Base-by-base conservation (phyloP, 1,140 invertebrate genomes). In the Dreissena polymorpha region DNA sequence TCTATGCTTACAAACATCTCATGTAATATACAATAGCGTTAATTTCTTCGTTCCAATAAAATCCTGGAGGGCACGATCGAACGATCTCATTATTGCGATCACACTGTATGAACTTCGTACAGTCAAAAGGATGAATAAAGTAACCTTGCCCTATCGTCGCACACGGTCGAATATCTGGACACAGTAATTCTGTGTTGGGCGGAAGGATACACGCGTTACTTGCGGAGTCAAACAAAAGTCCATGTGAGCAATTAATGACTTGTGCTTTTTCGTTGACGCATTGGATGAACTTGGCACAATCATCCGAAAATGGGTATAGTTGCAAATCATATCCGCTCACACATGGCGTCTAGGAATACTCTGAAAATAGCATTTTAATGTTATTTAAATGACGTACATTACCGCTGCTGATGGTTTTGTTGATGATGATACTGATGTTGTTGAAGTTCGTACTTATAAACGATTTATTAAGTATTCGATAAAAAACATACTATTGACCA, bases 101-200 rank as follows among this genome's bases (percentile, higher is more conserved):
- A 55, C 83, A 85, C 63, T 80, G 71, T 68, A 85, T 85, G 51
- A 80, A 85, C 25, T 74, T 74, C 29, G 77, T 57, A 60, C 83
- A 85, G 60, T 80, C 51, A 18, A 60, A 74, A 0, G 83, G 83
- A 69, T 85, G 83, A 2, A 77, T 76, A 50, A 85, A 85, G 25
- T 75, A 85, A 0, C 75, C 83, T 64, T 79, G 69, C 25, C 73
- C 60, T 23, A 70, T 57, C 12, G n/a, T 50, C 27, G 67, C n/a
- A 51, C 83, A 85, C 0, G 83, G 83, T 29, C 63, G 53, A 25
- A 80, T 80, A 49, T 85, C 84, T 0, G 84, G 84, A 65, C 84
- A 85, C 6, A 70, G 12, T 21, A 85, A 16, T 16, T 83, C 78
- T 16, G 60, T 69, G 21, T 74, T 77, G 14, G 14, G 23, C 39